Base-by-base conservation (phyloP, 1,140 invertebrate genomes). In the Drosophila carrolli region DNA sequence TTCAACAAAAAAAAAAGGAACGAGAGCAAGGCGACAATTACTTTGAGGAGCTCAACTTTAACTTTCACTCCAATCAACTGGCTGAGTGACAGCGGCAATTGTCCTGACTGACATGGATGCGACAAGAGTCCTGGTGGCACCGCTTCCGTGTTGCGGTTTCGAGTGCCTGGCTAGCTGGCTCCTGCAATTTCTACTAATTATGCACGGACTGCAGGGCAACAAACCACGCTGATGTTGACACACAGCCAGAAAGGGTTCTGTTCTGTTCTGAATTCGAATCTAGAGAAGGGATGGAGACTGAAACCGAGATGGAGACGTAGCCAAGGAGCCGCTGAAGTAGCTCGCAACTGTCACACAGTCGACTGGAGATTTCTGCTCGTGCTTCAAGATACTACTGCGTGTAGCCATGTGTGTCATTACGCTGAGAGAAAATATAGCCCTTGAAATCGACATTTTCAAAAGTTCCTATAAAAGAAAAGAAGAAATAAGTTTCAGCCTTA, bases 291-390 rank as follows among this genome's bases (percentile, higher is more conserved):
- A 44, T 44, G 43, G 4, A 10, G 48, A 37, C 50, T n/a, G 29
- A 37, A 53, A 11, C 32, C 14, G 41, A 56, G 66, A 29, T 55
- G 67, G 29, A 55, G 51, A 48, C 35, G 41, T 11, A 44, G 72
- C 54, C 43, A 43, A 66, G 59, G 48, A 75, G 73, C 72, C 46
- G 40, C 63, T 88, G 65, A 83, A 88, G 83, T 88, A 62, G 75
- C 75, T 79, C 2, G 70, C 84, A 88, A 89, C 84, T 89, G 83
- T 83, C 76, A 84, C 83, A 86, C 78, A 60, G 70, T 53, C 60
- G 44, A 55, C 58, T 68, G 65, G 55, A 81, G 82, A 75, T 72
- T 61, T 50, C 46, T 35, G 37, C 53, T 65, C 9, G 59, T 55
- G 10, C 67, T 57, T 2, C 23, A 47, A 35, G 41, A 56, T 8